These are phyloP conservation scores for Helogale parvula DNA, from an alignment of 2,113 vertebrate genomes.

Conservation along the genomic window DNA sequence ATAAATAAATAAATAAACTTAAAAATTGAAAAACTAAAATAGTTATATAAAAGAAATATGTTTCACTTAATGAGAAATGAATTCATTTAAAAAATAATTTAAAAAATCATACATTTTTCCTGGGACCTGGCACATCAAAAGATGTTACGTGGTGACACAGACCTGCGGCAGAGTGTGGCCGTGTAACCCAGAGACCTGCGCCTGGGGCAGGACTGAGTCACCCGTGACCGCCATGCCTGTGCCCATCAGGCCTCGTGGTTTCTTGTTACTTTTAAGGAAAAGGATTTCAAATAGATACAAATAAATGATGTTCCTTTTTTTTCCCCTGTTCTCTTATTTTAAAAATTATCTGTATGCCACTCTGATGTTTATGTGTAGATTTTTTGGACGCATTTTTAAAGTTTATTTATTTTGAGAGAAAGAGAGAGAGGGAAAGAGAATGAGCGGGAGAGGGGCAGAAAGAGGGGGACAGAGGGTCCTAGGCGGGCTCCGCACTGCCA, in stretches of 20 bases:
- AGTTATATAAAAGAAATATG: not conserved
- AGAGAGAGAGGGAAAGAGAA: too few relatives aligned
- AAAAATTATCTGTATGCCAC: not conserved
- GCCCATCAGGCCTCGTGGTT: not conserved
- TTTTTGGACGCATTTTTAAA: too few relatives aligned
- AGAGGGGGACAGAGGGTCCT: too few relatives aligned
- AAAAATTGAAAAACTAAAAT: not conserved
- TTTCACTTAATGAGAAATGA: not conserved
- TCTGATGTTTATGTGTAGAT: not conserved
- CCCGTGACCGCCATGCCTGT: not conserved
- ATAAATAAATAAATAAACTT: too few relatives aligned
- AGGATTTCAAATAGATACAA: not conserved
- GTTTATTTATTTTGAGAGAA: too few relatives aligned
- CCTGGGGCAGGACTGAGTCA: accelerated
- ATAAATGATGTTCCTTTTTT: not conserved
- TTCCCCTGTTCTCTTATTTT: not conserved
- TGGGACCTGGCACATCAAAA: not conserved
- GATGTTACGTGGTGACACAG: not conserved
- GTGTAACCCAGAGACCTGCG: not conserved
- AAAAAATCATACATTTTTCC: not conserved
- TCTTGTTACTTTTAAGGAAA: not conserved
- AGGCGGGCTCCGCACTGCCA: too few relatives aligned
- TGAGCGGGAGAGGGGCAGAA: too few relatives aligned
- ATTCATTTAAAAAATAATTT: not conserved
- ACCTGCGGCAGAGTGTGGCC: not conserved